Evolutionary conservation across 64 coral and sea anemone genomes (phyloP), one percentile per base, ranked within the genome.

Genomic region (Porites australiensis): DNA sequence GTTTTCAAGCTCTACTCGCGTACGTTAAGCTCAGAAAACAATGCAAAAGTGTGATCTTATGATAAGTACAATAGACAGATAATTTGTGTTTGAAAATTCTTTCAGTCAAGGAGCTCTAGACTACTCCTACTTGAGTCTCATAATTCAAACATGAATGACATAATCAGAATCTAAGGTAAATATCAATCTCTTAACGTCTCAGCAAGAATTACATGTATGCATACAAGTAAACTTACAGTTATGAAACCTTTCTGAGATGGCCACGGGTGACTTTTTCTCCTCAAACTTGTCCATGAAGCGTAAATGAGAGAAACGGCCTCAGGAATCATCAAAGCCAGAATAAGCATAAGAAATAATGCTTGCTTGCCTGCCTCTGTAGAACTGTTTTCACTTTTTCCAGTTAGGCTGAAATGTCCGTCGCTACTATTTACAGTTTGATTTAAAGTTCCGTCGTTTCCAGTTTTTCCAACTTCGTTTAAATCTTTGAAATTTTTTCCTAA

Each of bases 291-390:
- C 95, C 95, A 98, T n/a, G 77, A 58, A 7, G 88, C 89, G 23
- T 82, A 81, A 58, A 98, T 11, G 2, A 98, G 88, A 16, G 95
- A 91, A 21, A 88, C 77, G 44, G 23, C 77, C 50, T 94, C 92
- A 14, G 95, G 95, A n/a, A 98, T 62, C 95, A 98, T 94, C 5
- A 94, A 44, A 50, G 90, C 75, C 2, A 98, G 22, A 2, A 94
- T 44, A 53, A 98, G 78, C 91, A 98, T 98, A 53, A 98, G 65
- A 15, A 98, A 81, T 2, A 88, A 79, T 3, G 88, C 86, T 55
- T 94, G 88, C 77, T 94, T 98, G 10, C n/a, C 48, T 50, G 82
- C 44, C 80, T 44, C 74, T 83, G 44, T 43, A 5, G 52, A 15
- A 50, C 5, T 5, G 0, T 64, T 48, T 64, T 12, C 8, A 53